Conservation (phyloP, 2,113 vertebrate species). For the Pelodiscus sinensis region DNA sequence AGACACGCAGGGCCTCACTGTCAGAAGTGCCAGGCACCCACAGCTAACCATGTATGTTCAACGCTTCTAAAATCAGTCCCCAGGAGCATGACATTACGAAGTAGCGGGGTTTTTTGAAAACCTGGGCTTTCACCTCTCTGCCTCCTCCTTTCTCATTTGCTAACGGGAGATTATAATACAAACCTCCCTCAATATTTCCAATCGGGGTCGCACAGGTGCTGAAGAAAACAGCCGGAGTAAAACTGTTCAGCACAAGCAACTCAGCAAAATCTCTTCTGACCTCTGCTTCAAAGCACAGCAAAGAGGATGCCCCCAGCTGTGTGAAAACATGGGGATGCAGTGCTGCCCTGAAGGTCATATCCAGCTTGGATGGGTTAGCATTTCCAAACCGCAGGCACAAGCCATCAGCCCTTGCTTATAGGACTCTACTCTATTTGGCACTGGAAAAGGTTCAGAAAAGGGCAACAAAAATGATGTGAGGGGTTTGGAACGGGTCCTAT, state of each 20-base stretch:
- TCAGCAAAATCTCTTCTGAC: not conserved
- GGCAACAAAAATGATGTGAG: no score
- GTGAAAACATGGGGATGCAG: not conserved
- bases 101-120: not conserved
- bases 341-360: not conserved
- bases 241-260: accelerated
- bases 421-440: not conserved
- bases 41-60: not conserved
- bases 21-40: accelerated
- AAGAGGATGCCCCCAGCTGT: not conserved
- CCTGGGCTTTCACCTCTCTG: not conserved
- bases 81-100: not conserved
- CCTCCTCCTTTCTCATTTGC: accelerated
- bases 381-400: not conserved
- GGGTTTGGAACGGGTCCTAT: no score
- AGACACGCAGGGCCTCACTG: accelerated
- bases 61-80: not conserved
- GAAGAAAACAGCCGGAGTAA: not conserved
- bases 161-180: not conserved
- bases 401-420: not conserved
- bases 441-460: no score
- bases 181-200: not conserved
- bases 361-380: not conserved
- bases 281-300: accelerated
- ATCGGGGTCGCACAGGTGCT: not conserved